Percentiles rank a stretch among this genome's conserved stretches.
These are phyloP conservation scores for Microcaecilia unicolor DNA, from an alignment of 2,797 vertebrate genomes.

Conservation along the genomic window DNA sequence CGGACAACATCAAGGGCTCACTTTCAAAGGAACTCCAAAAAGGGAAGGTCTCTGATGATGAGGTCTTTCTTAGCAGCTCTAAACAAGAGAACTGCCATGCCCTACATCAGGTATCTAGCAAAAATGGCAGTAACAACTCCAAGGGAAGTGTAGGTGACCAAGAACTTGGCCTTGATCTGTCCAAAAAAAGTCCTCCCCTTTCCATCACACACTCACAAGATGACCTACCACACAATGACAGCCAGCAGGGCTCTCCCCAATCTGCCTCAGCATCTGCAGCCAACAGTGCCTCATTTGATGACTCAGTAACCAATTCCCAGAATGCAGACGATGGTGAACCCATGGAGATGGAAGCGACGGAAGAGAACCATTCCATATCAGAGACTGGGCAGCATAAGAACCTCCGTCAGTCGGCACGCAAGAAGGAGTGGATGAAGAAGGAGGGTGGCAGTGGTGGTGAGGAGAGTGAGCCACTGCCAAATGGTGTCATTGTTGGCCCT, in stretches of 20 bases:
- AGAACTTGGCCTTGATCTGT: conserved; percentile 85
- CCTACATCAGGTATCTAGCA: conserved; percentile 51
- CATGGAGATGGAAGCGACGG: conserved; percentile 66
- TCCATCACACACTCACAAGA: conserved; percentile 64
- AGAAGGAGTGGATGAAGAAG: conserved; percentile 83
- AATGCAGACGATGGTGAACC: conserved; percentile 65
- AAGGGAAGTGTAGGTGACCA: conserved; percentile 71
- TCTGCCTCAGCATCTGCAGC: conserved; percentile 79
- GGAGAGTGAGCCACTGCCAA: conserved; percentile 64
- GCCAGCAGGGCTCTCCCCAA: conserved; percentile 76
- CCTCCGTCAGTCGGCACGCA: conserved; percentile 70
- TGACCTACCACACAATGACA: conserved; percentile 75
- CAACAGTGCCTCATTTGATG: conserved; percentile 88
- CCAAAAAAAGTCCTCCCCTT: conserved; percentile 85
- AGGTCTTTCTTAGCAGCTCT: conserved; percentile 74
- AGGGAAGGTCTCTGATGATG: conserved; percentile 79
- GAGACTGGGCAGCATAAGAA: conserved; percentile 68
- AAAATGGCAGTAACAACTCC: conserved; percentile 65
- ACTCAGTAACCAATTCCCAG: conserved; percentile 57
- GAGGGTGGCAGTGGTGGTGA: conserved; percentile 58
- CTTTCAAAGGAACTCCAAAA: conserved; percentile 59
- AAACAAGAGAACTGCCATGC: conserved; percentile 56
- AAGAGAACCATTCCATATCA: conserved; percentile 56
- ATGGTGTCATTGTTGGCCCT: conserved; percentile 71
- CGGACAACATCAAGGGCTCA: conserved; percentile 56